Evolutionary conservation across 1,140 invertebrate species (phyloP), one percentile per base, ranked within the genome.

Genomic region (Zaprionus tsacasi): DNA sequence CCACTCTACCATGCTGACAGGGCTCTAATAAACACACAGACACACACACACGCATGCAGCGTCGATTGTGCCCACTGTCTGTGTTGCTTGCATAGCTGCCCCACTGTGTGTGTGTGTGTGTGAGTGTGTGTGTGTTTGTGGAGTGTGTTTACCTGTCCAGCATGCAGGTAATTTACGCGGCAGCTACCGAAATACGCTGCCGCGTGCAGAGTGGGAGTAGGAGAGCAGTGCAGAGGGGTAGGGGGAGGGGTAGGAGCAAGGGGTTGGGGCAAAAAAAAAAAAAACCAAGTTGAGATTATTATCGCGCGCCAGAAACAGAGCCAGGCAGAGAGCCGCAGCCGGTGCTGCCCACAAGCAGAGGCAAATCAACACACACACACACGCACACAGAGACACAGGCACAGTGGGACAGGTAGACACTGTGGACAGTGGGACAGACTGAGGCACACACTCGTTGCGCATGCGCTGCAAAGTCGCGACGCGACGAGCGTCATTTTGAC

Each of bases 141-240:
- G 27, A 74, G 66, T 79, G 63, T 88, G 73, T 88, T 89, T 85
- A 85, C 85, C 75, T 88, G 81, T 89, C 76, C 69, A 70, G 68
- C 88, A 89, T 89, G 85, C 87, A 90, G 83, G 91, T 91, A 92
- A 92, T 92, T 92, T 92, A 91, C 91, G 81, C 87, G 88, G 81
- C 87, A 83, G 91, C 91, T 92, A 91, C 91, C 87, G 91, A 91
- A 92, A 92, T 92, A 92, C 91, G 91, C 90, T 81, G 79, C 40
- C 74, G 75, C 66, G 54, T 36, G 56, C 21, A 36, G 55, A 56
- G 54, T 48, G 36, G 52, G 30, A 52, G 33, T 36, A 27, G 27
- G 2, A 27, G 13, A 30, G 58, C 63, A 67, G 50, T 61, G 40
- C 38, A 33, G 27, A n/a, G 60, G 15, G n/a, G 25, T 6, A 7